A percentile compares a stretch with the other conserved stretches of the same genome.
These are phyloP conservation scores for Allobates femoralis DNA, from an alignment of 2,797 vertebrate species.

Conservation along the genomic window DNA sequence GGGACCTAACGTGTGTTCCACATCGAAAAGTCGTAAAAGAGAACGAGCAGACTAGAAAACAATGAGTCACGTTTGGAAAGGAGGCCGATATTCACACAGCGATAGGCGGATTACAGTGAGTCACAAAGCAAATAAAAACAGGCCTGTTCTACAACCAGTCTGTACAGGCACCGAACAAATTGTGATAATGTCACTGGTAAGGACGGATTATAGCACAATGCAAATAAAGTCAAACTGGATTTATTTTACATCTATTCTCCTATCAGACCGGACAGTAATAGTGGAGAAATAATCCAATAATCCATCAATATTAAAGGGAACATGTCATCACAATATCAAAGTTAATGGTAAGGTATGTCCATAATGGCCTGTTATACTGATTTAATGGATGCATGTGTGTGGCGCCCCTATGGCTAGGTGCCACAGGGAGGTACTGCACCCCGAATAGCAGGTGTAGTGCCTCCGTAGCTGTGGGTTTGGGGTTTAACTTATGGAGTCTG, in stretches of 20 bases:
- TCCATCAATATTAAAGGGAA: no score
- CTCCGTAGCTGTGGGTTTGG: no score
- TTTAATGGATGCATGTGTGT: no score
- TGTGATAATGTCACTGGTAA: neutral
- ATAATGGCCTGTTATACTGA: no score
- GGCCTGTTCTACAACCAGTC: slow-evolving; percentile 6
- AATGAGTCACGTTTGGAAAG: slow-evolving; percentile 45
- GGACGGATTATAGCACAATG: neutral
- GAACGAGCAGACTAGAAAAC: neutral
- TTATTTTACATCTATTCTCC: neutral
- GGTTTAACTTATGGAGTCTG: no score
- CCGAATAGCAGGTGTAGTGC: no score
- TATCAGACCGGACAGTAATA: neutral
- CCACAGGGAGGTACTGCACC: no score
- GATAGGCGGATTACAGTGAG: slow-evolving; percentile 15
- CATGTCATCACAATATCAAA: no score
- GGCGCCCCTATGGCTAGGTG: no score
- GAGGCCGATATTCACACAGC: neutral
- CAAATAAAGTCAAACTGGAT: neutral
- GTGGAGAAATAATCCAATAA: no score
- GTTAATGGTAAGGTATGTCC: no score
- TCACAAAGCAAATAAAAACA: slow-evolving; percentile 21
- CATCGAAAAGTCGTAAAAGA: slow-evolving; percentile 46
- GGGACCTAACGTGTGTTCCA: slow-evolving; percentile 29
- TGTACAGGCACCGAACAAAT: neutral